Evolutionary conservation across 2,113 vertebrate genomes (phyloP).

Genomic region (Galeopterus variegatus): DNA sequence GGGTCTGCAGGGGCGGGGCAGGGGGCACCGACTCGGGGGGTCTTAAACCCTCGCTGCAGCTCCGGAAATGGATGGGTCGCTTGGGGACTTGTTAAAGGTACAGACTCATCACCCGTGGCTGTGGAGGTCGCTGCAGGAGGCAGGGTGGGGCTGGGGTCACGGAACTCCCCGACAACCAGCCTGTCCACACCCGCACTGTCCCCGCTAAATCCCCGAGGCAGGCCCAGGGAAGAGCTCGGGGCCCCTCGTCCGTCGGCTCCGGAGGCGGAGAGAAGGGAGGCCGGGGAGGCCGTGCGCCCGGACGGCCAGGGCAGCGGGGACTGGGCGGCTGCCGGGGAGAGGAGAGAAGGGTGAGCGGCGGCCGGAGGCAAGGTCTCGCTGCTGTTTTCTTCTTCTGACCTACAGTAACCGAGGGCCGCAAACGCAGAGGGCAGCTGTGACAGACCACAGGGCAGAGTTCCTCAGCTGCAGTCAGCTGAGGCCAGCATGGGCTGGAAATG

Average conservation of each 20-base stretch:
- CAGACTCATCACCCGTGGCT: neutral
- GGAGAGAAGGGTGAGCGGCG: neutral
- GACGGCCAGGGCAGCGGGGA: too few relatives aligned
- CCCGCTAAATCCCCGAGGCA: neutral
- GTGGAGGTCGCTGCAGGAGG: neutral
- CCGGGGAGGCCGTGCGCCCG: neutral
- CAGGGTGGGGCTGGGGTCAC: neutral
- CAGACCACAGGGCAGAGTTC: neutral
- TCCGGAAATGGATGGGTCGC: neutral
- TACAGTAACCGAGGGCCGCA: neutral
- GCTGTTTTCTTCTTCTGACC: neutral
- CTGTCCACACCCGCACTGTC: neutral
- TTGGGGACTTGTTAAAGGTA: neutral
- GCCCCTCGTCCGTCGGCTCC: neutral
- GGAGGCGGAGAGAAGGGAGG: neutral
- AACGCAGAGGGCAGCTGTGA: neutral
- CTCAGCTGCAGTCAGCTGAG: neutral
- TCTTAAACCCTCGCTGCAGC: neutral
- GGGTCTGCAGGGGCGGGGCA: neutral
- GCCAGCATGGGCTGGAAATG: neutral
- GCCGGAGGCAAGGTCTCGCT: neutral
- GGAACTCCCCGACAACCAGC: too few relatives aligned
- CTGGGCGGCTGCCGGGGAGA: fast-evolving
- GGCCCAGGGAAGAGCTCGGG: too few relatives aligned
- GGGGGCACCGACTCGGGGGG: neutral